phyloP scores from a whole-genome alignment of 1,140 invertebrate genomes.

The Radopholus similis region DNA sequence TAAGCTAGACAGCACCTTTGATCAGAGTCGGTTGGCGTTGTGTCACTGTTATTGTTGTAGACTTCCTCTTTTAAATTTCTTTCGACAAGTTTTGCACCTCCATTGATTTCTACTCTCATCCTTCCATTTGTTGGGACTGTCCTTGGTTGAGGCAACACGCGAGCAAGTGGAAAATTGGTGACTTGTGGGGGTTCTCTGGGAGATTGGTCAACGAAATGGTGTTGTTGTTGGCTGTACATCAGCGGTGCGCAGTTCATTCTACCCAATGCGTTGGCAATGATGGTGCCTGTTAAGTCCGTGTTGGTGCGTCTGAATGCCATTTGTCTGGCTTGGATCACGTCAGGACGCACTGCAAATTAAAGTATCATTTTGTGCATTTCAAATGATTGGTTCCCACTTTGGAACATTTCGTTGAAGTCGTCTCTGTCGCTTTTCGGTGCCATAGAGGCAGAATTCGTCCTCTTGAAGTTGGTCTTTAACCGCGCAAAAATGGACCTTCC shows the following conservation, averaged over 20 bases:
- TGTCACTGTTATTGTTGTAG: too few relatives aligned
- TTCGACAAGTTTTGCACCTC: not conserved
- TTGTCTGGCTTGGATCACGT: conserved; percentile 25
- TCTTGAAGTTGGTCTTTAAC: not conserved
- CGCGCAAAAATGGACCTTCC: not conserved
- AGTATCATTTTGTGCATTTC: not conserved
- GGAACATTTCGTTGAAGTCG: not conserved
- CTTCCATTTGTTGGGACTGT: conserved; percentile 3
- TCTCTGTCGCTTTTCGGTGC: not conserved
- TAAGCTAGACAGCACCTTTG: too few relatives aligned
- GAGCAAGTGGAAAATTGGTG: conserved; percentile 7
- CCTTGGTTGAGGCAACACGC: conserved; percentile 14
- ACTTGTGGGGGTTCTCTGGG: not conserved
- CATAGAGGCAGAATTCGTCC: not conserved
- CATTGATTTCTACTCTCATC: not conserved
- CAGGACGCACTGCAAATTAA: conserved; percentile 24
- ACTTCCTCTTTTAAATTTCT: too few relatives aligned
- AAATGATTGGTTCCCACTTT: not conserved
- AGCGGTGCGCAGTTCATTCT: not conserved
- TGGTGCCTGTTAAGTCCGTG: conserved; percentile 26
- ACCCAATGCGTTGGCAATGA: not conserved
- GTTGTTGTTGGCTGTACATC: conserved; percentile 2
- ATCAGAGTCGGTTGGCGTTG: not conserved
- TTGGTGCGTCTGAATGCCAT: conserved; percentile 29
- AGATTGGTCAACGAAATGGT: not conserved